Evolutionary conservation across 2,888 invertebrate species (phyloP), one percentile per base, ranked within the genome.

Genomic region (Zaprionus lineosus): DNA sequence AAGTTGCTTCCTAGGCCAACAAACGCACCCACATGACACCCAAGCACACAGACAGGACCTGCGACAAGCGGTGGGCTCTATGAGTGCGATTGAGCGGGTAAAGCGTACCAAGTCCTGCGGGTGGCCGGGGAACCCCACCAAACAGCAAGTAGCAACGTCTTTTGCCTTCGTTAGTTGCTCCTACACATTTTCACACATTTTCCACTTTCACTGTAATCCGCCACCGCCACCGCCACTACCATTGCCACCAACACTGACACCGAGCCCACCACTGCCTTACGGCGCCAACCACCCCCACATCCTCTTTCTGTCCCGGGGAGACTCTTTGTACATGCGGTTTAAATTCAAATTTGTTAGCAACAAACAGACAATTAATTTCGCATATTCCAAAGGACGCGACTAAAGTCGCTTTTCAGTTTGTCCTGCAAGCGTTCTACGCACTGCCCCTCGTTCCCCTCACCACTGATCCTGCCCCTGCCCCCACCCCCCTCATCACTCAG

Each of bases 301-400:
- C 16, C 19, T 36, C 12, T 28, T 21, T 26, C 15, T 7, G 19
- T 31, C 37, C 40, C 69, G n/a, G n/a, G n/a, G n/a, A n/a, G n/a
- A n/a, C n/a, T n/a, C n/a, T 50, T 33, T 55, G 75, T 74, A 59
- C 61, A 67, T 78, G 78, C 85, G 85, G 78, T 83, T 79, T 85
- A 81, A 76, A 81, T 86, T 84, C 82, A 84, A 81, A 81, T 86
- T 86, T 86, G 82, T 81, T 84, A 64, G 73, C 81, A 86, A 85
- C 86, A 81, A 84, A 86, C 86, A 73, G 82, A 86, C 81, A 81
- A 81, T 86, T 81, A 81, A 86, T 86, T 81, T 86, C 74, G 76
- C 84, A 86, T 78, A 83, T 84, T 73, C 64, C 47, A 62, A 33
- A 61, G 64, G 77, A 81, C 64, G 77, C 68, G 77, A 7, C 52